Conservation (phyloP, 2,888 invertebrate genomes). For the Zelleria hepariella region DNA sequence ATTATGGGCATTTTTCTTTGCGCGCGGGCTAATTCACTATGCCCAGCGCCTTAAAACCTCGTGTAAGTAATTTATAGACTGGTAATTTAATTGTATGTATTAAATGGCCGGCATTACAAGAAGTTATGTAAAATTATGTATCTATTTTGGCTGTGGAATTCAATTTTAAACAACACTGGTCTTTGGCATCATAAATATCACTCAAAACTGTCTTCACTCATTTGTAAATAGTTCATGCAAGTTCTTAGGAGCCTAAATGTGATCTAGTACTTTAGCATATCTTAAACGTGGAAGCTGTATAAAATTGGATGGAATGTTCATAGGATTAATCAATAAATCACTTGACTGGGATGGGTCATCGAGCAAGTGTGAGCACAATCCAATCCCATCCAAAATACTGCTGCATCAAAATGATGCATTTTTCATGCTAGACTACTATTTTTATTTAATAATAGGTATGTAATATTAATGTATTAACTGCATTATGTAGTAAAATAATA, state of each 20-base stretch:
- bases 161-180: background rate
- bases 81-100: background rate
- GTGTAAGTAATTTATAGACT: background rate
- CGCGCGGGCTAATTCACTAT: no score
- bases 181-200: background rate
- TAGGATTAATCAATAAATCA: constrained; percentile 25
- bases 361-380: constrained; percentile 11
- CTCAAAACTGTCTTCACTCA: background rate
- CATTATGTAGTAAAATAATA: constrained; percentile 13
- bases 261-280: constrained; percentile 46
- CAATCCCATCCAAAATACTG: constrained; percentile 33
- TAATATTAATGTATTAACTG: background rate
- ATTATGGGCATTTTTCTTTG: no score
- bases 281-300: constrained; percentile 27
- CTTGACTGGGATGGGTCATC: constrained; percentile 7
- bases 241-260: constrained; percentile 33
- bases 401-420: constrained; percentile 42
- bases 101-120: background rate
- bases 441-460: constrained; percentile 16
- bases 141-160: constrained; percentile 8
- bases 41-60: no score
- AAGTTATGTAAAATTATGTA: background rate
- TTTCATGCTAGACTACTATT: constrained; percentile 34
- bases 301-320: constrained; percentile 38
- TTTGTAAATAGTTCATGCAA: constrained; percentile 6